Evolutionary conservation across 2,797 vertebrate genomes (phyloP).

Genomic region (Euthynnus affinis): DNA sequence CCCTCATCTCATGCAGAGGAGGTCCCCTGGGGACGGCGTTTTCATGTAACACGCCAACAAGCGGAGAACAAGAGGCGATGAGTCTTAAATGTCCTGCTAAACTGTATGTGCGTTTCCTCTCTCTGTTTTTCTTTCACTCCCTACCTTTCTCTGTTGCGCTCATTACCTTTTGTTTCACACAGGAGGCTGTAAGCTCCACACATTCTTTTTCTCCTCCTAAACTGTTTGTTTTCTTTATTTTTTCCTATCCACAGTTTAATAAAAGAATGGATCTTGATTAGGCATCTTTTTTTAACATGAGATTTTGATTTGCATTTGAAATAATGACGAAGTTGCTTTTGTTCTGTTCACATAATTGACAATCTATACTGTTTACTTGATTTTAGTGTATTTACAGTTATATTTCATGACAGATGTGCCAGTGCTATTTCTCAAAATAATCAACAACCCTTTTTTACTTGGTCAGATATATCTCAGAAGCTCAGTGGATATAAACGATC

Average conservation of each 20-base stretch:
- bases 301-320: conserved; percentile 51
- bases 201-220: conserved; percentile 40
- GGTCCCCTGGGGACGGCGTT: conserved; percentile 59
- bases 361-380: no score
- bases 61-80: conserved; percentile 46
- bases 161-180: conserved; percentile 61
- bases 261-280: conserved; percentile 9
- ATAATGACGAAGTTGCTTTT: conserved; percentile 8
- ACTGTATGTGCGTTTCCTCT: conserved; percentile 50
- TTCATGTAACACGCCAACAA: conserved; percentile 65
- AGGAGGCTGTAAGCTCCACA: conserved; percentile 41
- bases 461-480: background rate
- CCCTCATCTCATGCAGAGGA: conserved; percentile 44
- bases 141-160: conserved; percentile 44
- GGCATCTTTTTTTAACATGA: background rate
- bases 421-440: background rate
- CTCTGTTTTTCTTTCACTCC: conserved; percentile 34
- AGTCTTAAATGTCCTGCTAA: conserved; percentile 71
- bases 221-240: conserved; percentile 30
- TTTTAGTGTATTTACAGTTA: background rate
- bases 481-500: background rate
- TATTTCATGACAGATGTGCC: background rate
- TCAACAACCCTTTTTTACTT: background rate
- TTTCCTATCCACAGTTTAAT: background rate
- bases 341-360: conserved; percentile 19